Conservation (phyloP, 2,113 vertebrate species). For the Chloebia gouldiae region DNA sequence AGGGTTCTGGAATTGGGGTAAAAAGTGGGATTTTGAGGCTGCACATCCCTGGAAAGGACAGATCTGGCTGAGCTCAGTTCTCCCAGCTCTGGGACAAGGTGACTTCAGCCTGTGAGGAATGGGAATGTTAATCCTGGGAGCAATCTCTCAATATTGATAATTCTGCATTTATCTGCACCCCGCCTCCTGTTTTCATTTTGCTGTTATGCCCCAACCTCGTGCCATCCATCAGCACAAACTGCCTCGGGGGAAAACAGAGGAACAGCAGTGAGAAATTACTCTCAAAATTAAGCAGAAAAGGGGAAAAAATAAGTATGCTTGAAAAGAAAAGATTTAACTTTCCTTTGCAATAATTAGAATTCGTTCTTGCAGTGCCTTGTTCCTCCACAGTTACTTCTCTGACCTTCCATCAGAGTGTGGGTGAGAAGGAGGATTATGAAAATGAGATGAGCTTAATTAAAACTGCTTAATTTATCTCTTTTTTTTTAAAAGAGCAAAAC, state of each 20-base stretch:
- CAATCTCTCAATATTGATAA: background rate
- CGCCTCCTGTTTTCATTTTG: background rate
- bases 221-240: background rate
- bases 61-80: background rate
- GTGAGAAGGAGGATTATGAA: slow-evolving; percentile 44
- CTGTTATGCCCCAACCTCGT: background rate
- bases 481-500: background rate
- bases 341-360: background rate
- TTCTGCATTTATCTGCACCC: background rate
- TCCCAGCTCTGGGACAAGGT: background rate
- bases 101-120: background rate
- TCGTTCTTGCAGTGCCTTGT: background rate
- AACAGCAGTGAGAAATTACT: background rate
- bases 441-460: slow-evolving; percentile 50
- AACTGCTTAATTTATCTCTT: background rate
- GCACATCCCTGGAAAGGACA: background rate
- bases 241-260: background rate
- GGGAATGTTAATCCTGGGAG: background rate
- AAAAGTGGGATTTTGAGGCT: background rate
- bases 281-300: background rate
- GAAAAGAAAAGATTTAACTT: background rate
- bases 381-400: background rate
- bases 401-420: background rate
- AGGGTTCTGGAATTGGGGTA: rapidly evolving
- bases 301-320: background rate